Evolutionary conservation across 2,888 invertebrate species (phyloP), one percentile per base, ranked within the genome.

Genomic region (Formica aserva): DNA sequence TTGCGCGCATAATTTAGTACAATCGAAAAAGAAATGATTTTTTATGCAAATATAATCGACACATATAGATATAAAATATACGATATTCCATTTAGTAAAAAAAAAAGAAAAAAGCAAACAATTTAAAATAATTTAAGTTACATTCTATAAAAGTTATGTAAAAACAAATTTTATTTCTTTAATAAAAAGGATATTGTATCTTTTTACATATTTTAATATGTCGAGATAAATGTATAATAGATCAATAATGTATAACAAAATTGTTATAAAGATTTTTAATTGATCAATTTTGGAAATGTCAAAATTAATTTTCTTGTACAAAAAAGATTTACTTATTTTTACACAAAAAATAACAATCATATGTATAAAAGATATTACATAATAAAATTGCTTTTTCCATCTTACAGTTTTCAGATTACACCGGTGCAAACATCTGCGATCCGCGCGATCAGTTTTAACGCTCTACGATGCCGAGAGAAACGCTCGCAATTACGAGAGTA

Each of bases 401-500:
- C 15, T 22, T 15, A 9, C 11, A 6, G 15, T n/a, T 22, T 48
- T n/a, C 48, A n/a, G 18, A 45, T 72, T 57, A 57, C 15, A 26
- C 38, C 38, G 4, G 3, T 15, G 15, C 63, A 35, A 52, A 65
- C 35, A 76, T 48, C 48, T 55, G 76, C 52, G 52, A 76, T 63
- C 52, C 26, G 38, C 18, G n/a, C 35, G 32, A 32, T 48, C n/a
- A 48, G 0, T 38, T 8, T 67, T 52, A 9, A 55, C 6, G n/a
- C 4, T 66, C 18, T 13, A n/a, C 6, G 38, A 26, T 57, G 55
- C 22, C 15, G 62, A 69, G 45, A 69, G 55, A 77, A 57, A 22
- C 38, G 13, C 45, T 69, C 6, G 45, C 69, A 45, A 71, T 78
- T 71, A 71, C 32, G 45, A 60, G 32, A 60, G 22, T 18, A 45